Evolutionary conservation across 2,888 invertebrate species (phyloP).

Genomic region (Tetropium fuscum): DNA sequence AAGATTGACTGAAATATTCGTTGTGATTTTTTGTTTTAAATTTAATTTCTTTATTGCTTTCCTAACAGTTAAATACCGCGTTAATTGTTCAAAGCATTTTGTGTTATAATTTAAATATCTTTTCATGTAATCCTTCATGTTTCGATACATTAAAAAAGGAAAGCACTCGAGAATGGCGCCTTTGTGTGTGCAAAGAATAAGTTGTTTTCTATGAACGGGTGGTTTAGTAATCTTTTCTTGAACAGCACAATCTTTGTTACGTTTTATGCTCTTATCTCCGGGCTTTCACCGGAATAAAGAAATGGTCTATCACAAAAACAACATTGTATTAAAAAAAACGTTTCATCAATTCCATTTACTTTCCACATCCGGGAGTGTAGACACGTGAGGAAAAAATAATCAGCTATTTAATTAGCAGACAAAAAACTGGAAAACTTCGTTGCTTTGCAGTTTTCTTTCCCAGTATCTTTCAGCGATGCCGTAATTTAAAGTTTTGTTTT

Average conservation of each 20-base stretch:
- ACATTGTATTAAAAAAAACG: background rate
- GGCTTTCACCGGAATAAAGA: background rate
- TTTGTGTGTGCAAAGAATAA: background rate
- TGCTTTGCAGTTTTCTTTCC: constrained; percentile 18
- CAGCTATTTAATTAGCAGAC: constrained; percentile 19
- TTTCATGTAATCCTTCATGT: no score
- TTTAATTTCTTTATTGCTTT: no score
- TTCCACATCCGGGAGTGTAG: background rate
- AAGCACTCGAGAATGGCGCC: background rate
- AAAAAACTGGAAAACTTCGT: constrained; percentile 14
- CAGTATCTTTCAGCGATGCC: constrained; percentile 17
- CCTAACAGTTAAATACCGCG: no score
- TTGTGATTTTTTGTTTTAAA: no score
- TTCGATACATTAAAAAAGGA: background rate
- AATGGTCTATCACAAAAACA: background rate
- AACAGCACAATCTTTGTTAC: background rate
- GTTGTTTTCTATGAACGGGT: background rate
- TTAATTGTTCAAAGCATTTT: no score
- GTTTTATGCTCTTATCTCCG: background rate
- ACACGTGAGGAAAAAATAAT: constrained; percentile 21
- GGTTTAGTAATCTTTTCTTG: background rate
- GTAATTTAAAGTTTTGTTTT: constrained; percentile 25
- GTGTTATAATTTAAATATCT: no score
- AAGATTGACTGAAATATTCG: no score
- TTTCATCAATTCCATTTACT: background rate